Evolutionary conservation across 2,113 vertebrate genomes (phyloP), one percentile per base, ranked within the genome.

Genomic region (Elgaria multicarinata): DNA sequence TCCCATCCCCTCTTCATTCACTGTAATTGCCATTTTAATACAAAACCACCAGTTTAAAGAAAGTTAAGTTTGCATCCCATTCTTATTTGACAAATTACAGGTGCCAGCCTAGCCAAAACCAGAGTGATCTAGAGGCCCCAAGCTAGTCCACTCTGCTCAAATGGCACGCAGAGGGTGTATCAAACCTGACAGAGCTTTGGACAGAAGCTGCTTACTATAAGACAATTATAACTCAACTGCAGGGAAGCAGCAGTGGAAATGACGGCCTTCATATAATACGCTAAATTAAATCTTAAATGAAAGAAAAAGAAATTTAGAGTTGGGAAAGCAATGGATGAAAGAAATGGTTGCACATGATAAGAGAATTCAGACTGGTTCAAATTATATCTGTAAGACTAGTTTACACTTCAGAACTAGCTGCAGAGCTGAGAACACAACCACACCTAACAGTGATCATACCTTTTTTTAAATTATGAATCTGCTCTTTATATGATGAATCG

Each of bases 391-490:
- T 87, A n/a, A 62, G n/a, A 67, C n/a, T 83, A 46, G 5, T 1
- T 39, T 64, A 8, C 33, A 55, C 16, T 80, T n/a, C 78, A 83
- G 42, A 44, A 42, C 46, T 69, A 53, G 66, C 33, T 36, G 44
- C 6, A 69, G 10, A 7, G 3, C 8, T 39, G 42, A 53, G 22
- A 67, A 69, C 42, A 76, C 39, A 76, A 62, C 13, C 26, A 24
- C 5, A 2, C 77, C 4, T 50, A n/a, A 36, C 33, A 69, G 50
- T 55, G 64, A 79, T 7, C 53, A 12, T 18, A n/a, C 44, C 4
- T 87, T 69, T 80, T 50, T n/a, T n/a, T n/a, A n/a, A n/a, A 69
- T 2, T 31, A 87, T 69, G 76, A 80, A 53, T 86, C 36, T 74
- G 14, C 10, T 28, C 36, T 75, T 75, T 75, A 33, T 55, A 28